Evolutionary conservation across 2,113 vertebrate genomes (phyloP).

Genomic region (Pipra filicauda): DNA sequence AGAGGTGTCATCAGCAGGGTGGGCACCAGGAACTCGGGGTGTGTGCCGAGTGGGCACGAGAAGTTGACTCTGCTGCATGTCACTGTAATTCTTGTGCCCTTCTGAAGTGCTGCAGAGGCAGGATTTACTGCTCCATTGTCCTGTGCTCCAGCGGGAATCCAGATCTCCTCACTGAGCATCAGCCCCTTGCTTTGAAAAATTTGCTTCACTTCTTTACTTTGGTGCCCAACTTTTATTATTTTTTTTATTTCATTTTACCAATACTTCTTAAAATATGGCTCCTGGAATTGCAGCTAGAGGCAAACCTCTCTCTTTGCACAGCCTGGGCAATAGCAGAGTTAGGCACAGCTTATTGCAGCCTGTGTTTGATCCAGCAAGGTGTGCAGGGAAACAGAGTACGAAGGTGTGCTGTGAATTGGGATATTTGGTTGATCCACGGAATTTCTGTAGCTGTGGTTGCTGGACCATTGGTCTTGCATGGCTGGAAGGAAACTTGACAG

Average conservation of each 20-base stretch:
- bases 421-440: background rate
- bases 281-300: background rate
- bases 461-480: background rate
- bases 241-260: background rate
- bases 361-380: background rate
- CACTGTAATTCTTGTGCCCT: background rate
- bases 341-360: background rate
- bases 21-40: background rate
- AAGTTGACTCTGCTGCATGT: rapidly evolving
- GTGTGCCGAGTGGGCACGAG: too few species aligned
- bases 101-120: background rate
- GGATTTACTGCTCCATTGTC: background rate
- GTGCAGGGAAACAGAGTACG: background rate
- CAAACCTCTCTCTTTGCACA: background rate
- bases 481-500: background rate
- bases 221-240: background rate
- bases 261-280: background rate
- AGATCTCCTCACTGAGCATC: background rate
- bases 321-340: background rate
- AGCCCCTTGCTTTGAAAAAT: background rate
- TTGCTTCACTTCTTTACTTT: background rate
- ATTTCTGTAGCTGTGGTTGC: background rate
- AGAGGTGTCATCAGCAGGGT: background rate
- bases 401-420: background rate
- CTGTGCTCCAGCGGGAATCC: background rate